Base-by-base conservation (phyloP, 1,140 invertebrate genomes). In the Diachasma alloeum region DNA sequence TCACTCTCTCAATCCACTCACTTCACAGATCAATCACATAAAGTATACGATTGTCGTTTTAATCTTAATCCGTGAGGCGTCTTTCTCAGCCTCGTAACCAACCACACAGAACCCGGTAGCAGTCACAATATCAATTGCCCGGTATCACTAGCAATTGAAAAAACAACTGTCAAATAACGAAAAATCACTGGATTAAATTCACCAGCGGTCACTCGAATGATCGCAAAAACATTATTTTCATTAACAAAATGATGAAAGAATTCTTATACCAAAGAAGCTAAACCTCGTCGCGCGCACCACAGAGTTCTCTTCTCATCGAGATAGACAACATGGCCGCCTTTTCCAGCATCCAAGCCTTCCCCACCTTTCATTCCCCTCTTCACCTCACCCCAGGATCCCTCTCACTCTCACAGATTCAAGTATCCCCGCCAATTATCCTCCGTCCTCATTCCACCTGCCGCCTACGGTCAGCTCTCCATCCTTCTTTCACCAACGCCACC, bases 311-410 rank as follows among this genome's bases (percentile, higher is more conserved):
- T 87, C 87, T 87, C 87, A 71, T 86, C 80, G 83, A 79, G 83
- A 87, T 85, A 86, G 83, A 87, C 87, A 90, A 90, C 87, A 89
- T 90, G 88, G 88, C 88, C 86, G 81, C 87, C 86, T 87, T 66
- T 59, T 85, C 85, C 87, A 88, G 87, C 87, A 87, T 88, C 86
- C 86, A 80, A 75, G 75, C 78, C 79, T 81, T 81, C 67, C 78
- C 22, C 72, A 42, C 53, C n/a, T 67, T 68, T 31, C 31, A 24
- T 53, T 24, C 48, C 42, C 68, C 74, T 69, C 31, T 31, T 31
- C 68, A 59, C 66, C 59, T 63, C 66, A 53, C 77, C 36, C 4
- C 26, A 39, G 11, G 31, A 24, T 75, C 11, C 48, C 15, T 69
- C 4, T 69, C 17, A 9, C 19, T 46, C 53, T 59, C 72, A 19